Evolutionary conservation across 2,888 invertebrate genomes (phyloP).

Genomic region (Prenolepis imparis): DNA sequence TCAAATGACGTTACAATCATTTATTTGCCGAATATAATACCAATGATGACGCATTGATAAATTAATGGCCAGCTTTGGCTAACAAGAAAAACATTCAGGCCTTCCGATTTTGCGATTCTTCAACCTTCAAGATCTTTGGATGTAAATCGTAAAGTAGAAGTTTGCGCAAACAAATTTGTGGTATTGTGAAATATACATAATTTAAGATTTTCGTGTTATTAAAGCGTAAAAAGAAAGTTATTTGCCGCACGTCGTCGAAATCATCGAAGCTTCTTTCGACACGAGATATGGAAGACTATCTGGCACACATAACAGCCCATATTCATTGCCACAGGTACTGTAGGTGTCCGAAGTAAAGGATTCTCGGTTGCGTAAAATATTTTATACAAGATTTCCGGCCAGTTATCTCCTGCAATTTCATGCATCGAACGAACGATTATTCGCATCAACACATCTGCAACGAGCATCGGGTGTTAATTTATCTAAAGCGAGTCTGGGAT

Average conservation of each 20-base stretch:
- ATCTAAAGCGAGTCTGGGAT: conserved; percentile 26
- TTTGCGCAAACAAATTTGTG: conserved; percentile 1
- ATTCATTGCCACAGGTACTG: neutral
- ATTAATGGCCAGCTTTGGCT: neutral
- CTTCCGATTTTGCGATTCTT: conserved; percentile 6
- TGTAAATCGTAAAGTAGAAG: neutral
- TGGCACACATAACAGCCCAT: neutral
- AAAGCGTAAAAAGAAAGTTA: conserved; percentile 25
- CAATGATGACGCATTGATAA: conserved; percentile 11
- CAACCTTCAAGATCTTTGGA: conserved; percentile 33
- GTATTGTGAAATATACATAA: conserved; percentile 18
- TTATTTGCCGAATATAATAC: conserved; percentile 8
- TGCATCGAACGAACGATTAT: neutral
- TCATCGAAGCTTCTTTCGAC: conserved; percentile 24
- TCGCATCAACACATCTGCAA: conserved; percentile 27
- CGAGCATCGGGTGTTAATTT: conserved; percentile 9
- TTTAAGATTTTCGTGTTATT: neutral
- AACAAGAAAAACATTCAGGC: conserved; percentile 16
- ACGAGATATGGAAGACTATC: conserved; percentile 13
- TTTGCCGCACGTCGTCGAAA: conserved; percentile 5
- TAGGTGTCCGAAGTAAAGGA: neutral
- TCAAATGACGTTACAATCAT: neutral
- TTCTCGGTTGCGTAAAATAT: conserved; percentile 14
- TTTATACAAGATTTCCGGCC: conserved; percentile 4
- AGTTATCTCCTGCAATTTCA: conserved; percentile 32